phyloP scores from a whole-genome alignment of 2,888 invertebrate species.

The Andricus quercusramuli region DNA sequence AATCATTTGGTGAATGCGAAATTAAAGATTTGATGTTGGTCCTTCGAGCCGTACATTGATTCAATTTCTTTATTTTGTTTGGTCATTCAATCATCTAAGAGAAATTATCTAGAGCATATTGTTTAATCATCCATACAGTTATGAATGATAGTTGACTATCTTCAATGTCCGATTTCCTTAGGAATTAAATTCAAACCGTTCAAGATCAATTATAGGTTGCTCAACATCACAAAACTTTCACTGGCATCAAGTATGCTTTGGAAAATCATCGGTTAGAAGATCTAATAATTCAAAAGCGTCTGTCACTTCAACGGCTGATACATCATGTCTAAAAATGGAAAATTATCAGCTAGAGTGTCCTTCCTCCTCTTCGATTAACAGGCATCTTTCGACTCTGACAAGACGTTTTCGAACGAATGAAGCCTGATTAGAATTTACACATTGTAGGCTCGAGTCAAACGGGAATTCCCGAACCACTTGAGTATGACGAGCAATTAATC shows the following conservation, averaged over 20 bases:
- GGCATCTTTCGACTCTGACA: background rate
- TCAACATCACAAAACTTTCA: background rate
- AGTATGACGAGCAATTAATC: conserved; percentile 53
- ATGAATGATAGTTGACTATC: background rate
- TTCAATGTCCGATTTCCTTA: background rate
- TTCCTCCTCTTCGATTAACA: conserved; percentile 3
- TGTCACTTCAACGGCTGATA: conserved; percentile 3
- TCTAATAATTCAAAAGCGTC: conserved; percentile 15
- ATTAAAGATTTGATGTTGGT: background rate
- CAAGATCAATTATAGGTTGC: conserved; percentile 16
- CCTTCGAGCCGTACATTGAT: background rate
- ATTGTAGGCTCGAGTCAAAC: conserved; percentile 8
- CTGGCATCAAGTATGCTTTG: conserved; percentile 1
- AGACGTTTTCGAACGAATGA: conserved; percentile 11
- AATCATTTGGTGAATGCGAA: background rate
- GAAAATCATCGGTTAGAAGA: conserved; percentile 17
- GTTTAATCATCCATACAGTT: background rate
- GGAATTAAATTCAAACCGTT: background rate
- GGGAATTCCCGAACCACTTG: conserved; percentile 6
- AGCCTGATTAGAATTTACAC: conserved; percentile 17
- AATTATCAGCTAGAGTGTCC: conserved; percentile 12
- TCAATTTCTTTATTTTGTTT: too few species aligned
- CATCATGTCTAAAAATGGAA: conserved; percentile 4
- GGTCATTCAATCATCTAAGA: background rate
- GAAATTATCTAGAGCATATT: background rate